Percentiles rank a stretch among this genome's conserved stretches.
phyloP scores from a whole-genome alignment of 30 jellyfish, hydroid and myxozoan genomes.

The Turritopsis rubra region DNA sequence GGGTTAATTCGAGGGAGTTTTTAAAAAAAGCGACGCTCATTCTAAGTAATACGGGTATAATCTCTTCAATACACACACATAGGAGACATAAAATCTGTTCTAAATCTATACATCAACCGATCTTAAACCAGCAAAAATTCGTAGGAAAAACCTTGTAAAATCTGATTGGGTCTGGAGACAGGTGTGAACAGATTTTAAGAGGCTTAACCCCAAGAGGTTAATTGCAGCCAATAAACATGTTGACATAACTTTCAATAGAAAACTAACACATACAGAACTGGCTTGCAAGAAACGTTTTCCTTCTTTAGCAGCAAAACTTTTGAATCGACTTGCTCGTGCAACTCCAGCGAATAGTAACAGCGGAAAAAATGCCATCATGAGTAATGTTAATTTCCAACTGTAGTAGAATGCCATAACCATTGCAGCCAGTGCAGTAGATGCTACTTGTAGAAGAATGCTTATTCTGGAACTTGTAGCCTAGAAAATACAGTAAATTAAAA shows the following conservation, averaged over 20 bases:
- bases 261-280: constrained; percentile 55
- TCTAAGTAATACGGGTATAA: too few relatives aligned
- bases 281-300: constrained; percentile 50
- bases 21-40: too few relatives aligned
- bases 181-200: not conserved
- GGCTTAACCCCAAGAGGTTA: too few relatives aligned
- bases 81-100: too few relatives aligned
- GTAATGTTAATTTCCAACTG: constrained; percentile 56
- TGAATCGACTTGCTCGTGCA: constrained; percentile 53
- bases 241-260: too few relatives aligned
- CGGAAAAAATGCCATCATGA: constrained; percentile 63
- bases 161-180: too few relatives aligned
- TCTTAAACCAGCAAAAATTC: too few relatives aligned
- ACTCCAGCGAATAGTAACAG: constrained; percentile 74
- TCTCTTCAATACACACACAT: too few relatives aligned
- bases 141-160: too few relatives aligned
- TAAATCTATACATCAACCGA: too few relatives aligned
- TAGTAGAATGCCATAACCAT: constrained; percentile 51
- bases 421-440: constrained; percentile 67
- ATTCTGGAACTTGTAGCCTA: constrained; percentile 82
- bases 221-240: too few relatives aligned
- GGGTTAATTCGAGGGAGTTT: too few relatives aligned
- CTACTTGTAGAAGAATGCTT: constrained; percentile 61
- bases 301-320: constrained; percentile 86
- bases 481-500: not conserved